Conservation (phyloP, 2,113 vertebrate species). For the Corythaixoides concolor region DNA sequence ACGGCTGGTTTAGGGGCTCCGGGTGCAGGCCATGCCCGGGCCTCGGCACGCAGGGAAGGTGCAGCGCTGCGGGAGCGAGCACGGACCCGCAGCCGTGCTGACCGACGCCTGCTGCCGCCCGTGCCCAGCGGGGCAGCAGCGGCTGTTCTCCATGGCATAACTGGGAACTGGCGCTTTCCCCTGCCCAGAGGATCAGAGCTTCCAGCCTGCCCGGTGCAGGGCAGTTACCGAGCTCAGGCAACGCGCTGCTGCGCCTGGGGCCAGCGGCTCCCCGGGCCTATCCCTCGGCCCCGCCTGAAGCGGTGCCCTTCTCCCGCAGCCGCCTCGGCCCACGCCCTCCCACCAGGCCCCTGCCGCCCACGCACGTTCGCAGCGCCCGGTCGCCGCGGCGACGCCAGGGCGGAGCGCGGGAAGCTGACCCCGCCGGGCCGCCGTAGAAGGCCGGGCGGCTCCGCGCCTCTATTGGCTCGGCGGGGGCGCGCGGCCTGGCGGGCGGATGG, state of each 20-base stretch:
- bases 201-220: neutral
- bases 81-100: neutral
- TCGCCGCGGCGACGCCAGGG: neutral
- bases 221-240: neutral
- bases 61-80: neutral
- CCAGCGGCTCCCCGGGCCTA: neutral
- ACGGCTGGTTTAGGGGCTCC: rapidly evolving
- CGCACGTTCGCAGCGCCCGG: neutral
- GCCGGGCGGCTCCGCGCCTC: no score
- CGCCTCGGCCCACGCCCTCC: neutral
- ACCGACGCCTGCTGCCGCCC: neutral
- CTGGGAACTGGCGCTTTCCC: neutral
- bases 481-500: neutral
- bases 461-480: neutral
- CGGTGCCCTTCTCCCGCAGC: neutral
- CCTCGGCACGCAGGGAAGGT: neutral
- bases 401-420: neutral
- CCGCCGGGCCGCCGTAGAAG: neutral
- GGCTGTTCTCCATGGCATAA: neutral
- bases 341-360: no score
- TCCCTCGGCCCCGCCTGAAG: no score
- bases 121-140: neutral
- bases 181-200: neutral
- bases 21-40: neutral
- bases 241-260: no score